A percentile compares a stretch with the other conserved stretches of the same genome.
Conservation (phyloP, 2,888 invertebrate species). For the Polyommatus iphigenia region DNA sequence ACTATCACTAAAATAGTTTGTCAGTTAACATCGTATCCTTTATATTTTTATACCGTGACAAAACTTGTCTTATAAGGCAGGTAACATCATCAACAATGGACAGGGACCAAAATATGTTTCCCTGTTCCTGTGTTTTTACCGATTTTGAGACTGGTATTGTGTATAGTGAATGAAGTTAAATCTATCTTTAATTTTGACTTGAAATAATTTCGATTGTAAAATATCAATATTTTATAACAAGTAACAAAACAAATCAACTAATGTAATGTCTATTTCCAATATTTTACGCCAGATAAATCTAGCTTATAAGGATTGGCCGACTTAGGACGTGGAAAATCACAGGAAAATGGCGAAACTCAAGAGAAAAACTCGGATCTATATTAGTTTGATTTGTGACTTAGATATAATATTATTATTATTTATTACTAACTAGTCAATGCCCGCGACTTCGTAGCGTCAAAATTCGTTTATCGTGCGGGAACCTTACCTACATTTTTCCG, state of each 20-base stretch:
- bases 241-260: neutral
- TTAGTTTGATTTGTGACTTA: neutral
- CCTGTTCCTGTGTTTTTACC: neutral
- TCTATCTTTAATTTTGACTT: neutral
- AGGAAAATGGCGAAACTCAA: neutral
- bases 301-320: neutral
- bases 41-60: neutral
- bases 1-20: neutral
- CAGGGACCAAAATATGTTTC: neutral
- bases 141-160: neutral
- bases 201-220: neutral
- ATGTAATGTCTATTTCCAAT: neutral
- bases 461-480: too few relatives aligned
- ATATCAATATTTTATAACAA: neutral
- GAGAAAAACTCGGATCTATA: neutral
- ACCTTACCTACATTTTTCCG: too few relatives aligned
- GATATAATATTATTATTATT: too few relatives aligned
- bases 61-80: neutral
- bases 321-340: neutral
- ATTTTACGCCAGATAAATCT: neutral
- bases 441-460: too few relatives aligned
- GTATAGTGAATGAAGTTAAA: neutral
- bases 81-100: constrained; percentile 1
- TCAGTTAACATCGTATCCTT: neutral
- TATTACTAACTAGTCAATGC: too few relatives aligned